A percentile compares a stretch with the other conserved stretches of the same genome.
phyloP scores from a whole-genome alignment of 2,888 invertebrate species.

The Matsumyia berberina region DNA sequence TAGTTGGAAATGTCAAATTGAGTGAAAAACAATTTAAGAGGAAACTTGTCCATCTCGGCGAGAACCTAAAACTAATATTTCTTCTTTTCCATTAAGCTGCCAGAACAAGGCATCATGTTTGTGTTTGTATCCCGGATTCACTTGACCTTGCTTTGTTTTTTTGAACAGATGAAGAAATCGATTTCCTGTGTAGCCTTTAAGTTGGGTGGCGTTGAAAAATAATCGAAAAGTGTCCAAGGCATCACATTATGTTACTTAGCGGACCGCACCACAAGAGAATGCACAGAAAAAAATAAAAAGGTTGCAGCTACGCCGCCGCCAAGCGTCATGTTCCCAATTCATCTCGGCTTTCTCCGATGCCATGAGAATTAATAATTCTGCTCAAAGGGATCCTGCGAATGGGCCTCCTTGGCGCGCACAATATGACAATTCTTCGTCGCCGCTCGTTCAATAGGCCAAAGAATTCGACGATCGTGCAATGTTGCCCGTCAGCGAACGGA shows the following conservation, averaged over 20 bases:
- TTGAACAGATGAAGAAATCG: conserved; percentile 60
- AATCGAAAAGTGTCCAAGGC: conserved; percentile 65
- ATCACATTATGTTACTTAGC: conserved; percentile 55
- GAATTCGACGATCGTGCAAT: conserved; percentile 72
- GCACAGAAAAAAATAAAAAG: conserved; percentile 50
- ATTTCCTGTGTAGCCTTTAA: conserved; percentile 65
- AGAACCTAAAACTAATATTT: conserved; percentile 81
- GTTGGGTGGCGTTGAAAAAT: conserved; percentile 15
- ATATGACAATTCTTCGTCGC: conserved; percentile 60
- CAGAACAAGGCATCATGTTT: neutral
- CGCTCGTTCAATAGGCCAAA: conserved; percentile 59
- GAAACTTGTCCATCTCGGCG: conserved; percentile 79
- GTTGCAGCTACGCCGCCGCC: conserved; percentile 38
- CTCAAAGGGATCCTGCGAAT: conserved; percentile 42
- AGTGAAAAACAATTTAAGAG: conserved; percentile 64
- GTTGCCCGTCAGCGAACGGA: conserved; percentile 64
- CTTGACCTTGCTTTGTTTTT: conserved; percentile 63
- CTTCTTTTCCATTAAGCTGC: conserved; percentile 81
- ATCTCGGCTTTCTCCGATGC: conserved; percentile 73
- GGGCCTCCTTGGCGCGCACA: conserved; percentile 38
- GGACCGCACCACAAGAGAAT: conserved; percentile 61
- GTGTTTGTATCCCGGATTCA: neutral
- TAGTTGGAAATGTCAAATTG: conserved; percentile 64
- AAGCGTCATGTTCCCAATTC: conserved; percentile 73
- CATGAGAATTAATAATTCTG: conserved; percentile 67